Percentiles rank a stretch among this genome's conserved stretches.
Conservation (phyloP, 2,888 invertebrate genomes). For the Athalia circularis region DNA sequence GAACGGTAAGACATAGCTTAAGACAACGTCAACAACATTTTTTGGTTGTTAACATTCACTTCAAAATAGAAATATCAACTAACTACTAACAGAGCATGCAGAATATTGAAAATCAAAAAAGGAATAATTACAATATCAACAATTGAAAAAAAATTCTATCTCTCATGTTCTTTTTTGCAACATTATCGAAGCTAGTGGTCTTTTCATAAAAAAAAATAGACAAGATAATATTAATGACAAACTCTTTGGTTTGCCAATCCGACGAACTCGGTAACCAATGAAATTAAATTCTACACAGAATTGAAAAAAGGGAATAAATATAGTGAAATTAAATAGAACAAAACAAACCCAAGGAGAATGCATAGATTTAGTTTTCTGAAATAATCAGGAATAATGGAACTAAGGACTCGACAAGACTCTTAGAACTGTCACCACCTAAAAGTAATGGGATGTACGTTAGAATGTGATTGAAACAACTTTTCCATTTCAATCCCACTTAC, state of each 20-base stretch:
- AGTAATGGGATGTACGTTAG: conserved; percentile 57
- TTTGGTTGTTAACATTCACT: conserved; percentile 19
- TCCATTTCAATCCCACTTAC: conserved; percentile 67
- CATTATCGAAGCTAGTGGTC: no score
- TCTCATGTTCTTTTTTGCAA: no score
- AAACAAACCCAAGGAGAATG: conserved; percentile 9
- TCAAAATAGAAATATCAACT: conserved; percentile 48
- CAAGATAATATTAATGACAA: no score
- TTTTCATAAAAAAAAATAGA: no score
- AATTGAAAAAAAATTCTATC: no score
- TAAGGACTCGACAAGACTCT: conserved; percentile 30
- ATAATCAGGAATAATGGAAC: conserved; percentile 19
- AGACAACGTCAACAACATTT: conserved; percentile 51
- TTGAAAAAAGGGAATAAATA: background rate
- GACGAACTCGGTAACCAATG: background rate
- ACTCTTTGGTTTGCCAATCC: background rate
- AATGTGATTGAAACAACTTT: conserved; percentile 46
- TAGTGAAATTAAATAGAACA: conserved; percentile 11
- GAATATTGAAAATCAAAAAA: conserved; percentile 40
- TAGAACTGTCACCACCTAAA: conserved; percentile 67
- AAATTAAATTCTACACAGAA: conserved; percentile 17
- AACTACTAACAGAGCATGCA: conserved; percentile 63
- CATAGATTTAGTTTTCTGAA: conserved; percentile 5
- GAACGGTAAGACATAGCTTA: conserved; percentile 52
- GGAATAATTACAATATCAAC: no score